Percentiles rank a stretch among this genome's conserved stretches.
These are phyloP conservation scores for Galaxea fascicularis DNA, from an alignment of 92 coral and sea anemone species.

Conservation along the genomic window DNA sequence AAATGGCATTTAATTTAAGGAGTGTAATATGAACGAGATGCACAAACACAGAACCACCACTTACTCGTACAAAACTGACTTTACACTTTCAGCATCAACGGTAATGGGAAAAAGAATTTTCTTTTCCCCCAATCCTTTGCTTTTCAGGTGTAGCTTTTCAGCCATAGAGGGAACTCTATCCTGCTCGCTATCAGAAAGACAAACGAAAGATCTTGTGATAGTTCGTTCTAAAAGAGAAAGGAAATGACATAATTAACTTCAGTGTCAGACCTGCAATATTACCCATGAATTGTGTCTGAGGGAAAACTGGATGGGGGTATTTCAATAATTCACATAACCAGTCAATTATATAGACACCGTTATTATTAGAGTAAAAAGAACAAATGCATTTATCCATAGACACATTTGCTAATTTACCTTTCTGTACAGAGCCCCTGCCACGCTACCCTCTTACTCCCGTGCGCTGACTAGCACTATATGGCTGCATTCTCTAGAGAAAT, in stretches of 20 bases:
- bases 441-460: neutral
- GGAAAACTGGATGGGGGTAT: too few species aligned
- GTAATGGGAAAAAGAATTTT: constrained; percentile 44
- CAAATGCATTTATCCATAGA: too few species aligned
- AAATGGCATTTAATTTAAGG: neutral
- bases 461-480: constrained; percentile 22
- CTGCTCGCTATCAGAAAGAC: constrained; percentile 54
- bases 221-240: constrained; percentile 32
- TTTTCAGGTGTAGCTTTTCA: constrained; percentile 34
- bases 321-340: neutral
- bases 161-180: constrained; percentile 38
- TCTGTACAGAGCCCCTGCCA: neutral
- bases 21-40: too few species aligned
- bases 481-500: constrained; percentile 27
- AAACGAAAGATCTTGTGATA: constrained; percentile 54
- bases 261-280: neutral
- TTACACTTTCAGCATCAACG: constrained; percentile 43
- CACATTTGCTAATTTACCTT: constrained; percentile 15
- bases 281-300: too few species aligned
- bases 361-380: neutral
- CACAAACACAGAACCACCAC: too few species aligned
- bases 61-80: constrained; percentile 50
- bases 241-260: neutral
- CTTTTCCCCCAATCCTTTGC: constrained; percentile 61
- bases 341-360: neutral